Conservation (phyloP, 2,888 invertebrate genomes). For the Aromia moschata region DNA sequence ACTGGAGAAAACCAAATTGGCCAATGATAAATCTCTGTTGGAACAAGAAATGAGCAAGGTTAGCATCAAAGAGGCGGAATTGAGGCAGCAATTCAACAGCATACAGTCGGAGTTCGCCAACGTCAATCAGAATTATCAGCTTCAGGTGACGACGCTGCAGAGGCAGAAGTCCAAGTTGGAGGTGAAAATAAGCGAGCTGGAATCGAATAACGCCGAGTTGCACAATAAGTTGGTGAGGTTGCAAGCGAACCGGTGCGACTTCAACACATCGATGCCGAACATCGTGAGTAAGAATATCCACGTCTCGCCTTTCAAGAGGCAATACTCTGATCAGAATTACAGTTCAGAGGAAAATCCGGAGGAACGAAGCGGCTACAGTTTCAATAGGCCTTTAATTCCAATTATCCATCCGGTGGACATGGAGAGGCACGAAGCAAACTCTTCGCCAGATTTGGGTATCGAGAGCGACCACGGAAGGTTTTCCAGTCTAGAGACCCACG, state of each 20-base stretch:
- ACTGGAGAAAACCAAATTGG: slow-evolving; percentile 76
- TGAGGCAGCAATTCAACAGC: slow-evolving; percentile 57
- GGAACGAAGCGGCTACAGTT: slow-evolving; percentile 28
- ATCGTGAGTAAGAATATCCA: slow-evolving; percentile 30
- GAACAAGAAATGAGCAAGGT: slow-evolving; percentile 72
- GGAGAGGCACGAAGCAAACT: slow-evolving; percentile 62
- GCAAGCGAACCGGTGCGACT: slow-evolving; percentile 42
- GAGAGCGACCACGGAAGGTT: slow-evolving; percentile 80
- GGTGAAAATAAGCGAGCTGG: slow-evolving; percentile 60
- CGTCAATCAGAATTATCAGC: slow-evolving; percentile 50
- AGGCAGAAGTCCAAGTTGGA: slow-evolving; percentile 65
- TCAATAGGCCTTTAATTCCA: slow-evolving; percentile 17
- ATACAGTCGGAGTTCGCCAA: slow-evolving; percentile 55
- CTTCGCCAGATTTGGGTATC: slow-evolving; percentile 90
- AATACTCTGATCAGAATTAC: slow-evolving; percentile 60
- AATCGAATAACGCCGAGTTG: slow-evolving; percentile 59
- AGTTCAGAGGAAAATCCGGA: slow-evolving; percentile 62
- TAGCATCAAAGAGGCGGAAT: slow-evolving; percentile 64
- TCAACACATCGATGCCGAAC: slow-evolving; percentile 37
- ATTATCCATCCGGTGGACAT: slow-evolving; percentile 41
- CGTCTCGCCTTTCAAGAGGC: slow-evolving; percentile 43
- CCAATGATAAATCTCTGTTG: slow-evolving; percentile 74
- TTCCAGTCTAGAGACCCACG: slow-evolving; percentile 71
- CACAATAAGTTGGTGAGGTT: slow-evolving; percentile 57
- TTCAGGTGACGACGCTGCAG: slow-evolving; percentile 51